Base-by-base conservation (phyloP, 2,888 invertebrate genomes). In the Dryomyza anilis region DNA sequence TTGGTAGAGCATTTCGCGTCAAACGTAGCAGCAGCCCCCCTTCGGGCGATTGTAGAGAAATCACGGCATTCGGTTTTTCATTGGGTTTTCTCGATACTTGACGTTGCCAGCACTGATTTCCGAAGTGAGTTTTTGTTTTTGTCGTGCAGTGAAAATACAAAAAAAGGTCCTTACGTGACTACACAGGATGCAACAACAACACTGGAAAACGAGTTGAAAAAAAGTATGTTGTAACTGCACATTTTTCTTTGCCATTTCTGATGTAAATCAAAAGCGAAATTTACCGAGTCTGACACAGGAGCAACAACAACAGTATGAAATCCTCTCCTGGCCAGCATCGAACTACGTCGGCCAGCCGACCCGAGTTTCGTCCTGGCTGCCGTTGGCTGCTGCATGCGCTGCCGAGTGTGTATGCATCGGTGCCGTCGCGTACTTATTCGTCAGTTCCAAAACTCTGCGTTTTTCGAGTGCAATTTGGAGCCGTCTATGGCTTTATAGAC, bases 321-420 rank as follows among this genome's bases (percentile, higher is more conserved):
- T 12, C n/a, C 25, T 25, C 8, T 14, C 50, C 25, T 12, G 12
- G 43, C n/a, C n/a, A 23, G 25, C 50, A 25, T 8, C 14, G 19
- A 43, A 16, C 43, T 43, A 16, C 43, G 43, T 43, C n/a, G n/a
- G n/a, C n/a, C n/a, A n/a, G n/a, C 25, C 16, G 3, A 23, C 19
- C 48, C 21, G 1, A 2, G 12, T 23, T 14, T 10, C 16, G 48
- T 23, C 48, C 48, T 23, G 16, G 36, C 33, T 55, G 33, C 30
- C 27, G 55, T 19, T 29, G 58, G 59, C 48, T 48, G 59, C 59
- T 46, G 48, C 33, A 33, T 33, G 23, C 48, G 33, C 59, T 45
- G 29, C 23, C 59, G 59, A 33, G 33, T 30, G 58, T 58, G 58
- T 58, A 46, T 46, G 27, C 30, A 29, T 27, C 46, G 36, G 19